Evolutionary conservation across 1,140 invertebrate genomes (phyloP).

Genomic region (Tenebrio molitor): DNA sequence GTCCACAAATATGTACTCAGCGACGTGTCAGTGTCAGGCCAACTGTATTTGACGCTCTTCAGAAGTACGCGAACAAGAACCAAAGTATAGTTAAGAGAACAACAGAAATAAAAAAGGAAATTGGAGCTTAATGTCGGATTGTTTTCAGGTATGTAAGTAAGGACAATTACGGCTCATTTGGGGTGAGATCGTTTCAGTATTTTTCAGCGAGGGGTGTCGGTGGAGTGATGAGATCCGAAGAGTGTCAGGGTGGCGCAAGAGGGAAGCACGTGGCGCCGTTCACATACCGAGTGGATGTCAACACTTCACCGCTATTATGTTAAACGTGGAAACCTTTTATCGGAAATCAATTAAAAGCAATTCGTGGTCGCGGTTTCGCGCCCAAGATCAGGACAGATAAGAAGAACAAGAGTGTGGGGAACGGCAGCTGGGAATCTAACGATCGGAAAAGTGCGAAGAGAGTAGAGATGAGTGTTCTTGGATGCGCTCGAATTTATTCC

Average conservation of each 20-base stretch:
- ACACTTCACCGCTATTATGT: slow-evolving; percentile 66
- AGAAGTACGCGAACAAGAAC: background rate
- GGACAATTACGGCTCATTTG: no score
- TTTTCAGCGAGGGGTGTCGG: slow-evolving; percentile 1
- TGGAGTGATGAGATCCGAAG: slow-evolving; percentile 12
- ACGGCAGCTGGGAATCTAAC: slow-evolving; percentile 10
- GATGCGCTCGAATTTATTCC: no score
- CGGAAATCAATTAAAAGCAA: slow-evolving; percentile 66
- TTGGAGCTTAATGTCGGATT: no score
- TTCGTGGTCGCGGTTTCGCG: slow-evolving; percentile 59
- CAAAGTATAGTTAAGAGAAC: background rate
- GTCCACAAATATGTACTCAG: slow-evolving; percentile 42
- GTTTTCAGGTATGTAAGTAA: no score
- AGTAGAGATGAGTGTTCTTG: no score
- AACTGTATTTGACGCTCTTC: slow-evolving; percentile 26
- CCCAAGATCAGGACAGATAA: slow-evolving; percentile 42
- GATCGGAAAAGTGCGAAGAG: background rate
- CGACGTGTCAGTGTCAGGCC: slow-evolving; percentile 28
- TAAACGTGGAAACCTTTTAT: slow-evolving; percentile 65
- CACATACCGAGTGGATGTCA: slow-evolving; percentile 62
- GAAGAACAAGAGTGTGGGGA: slow-evolving; percentile 32
- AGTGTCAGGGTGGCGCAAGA: slow-evolving; percentile 23
- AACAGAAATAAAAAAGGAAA: no score
- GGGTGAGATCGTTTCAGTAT: slow-evolving; percentile 14
- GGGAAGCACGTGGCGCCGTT: slow-evolving; percentile 53